Percentiles rank a stretch among this genome's conserved stretches.
Conservation (phyloP, 2,113 vertebrate species). For the Percina caprodes region DNA sequence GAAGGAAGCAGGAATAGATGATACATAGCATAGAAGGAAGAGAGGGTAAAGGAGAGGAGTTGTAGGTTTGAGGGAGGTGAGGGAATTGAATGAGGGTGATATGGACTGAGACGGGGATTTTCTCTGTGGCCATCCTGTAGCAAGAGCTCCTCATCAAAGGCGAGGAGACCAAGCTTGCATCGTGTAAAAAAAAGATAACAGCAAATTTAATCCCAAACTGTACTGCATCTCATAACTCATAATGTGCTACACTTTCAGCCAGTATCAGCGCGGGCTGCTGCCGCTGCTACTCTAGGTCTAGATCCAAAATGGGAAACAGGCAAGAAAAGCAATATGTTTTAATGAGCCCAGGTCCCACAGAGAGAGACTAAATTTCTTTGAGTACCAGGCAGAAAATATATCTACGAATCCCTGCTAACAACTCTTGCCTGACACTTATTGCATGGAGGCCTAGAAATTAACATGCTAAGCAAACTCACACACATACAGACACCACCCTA, state of each 20-base stretch:
- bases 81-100: constrained; percentile 33
- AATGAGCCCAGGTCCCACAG: constrained; percentile 62
- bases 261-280: constrained; percentile 36
- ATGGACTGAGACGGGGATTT: constrained; percentile 11
- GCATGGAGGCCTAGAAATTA: constrained; percentile 51
- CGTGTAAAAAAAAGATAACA: constrained; percentile 43
- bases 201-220: constrained; percentile 58
- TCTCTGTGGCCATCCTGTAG: constrained; percentile 25
- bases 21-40: constrained; percentile 16
- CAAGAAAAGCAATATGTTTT: constrained; percentile 73
- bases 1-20: constrained; percentile 12
- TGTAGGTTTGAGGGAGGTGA: constrained; percentile 22
- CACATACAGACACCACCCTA: constrained; percentile 16
- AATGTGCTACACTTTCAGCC: constrained; percentile 41
- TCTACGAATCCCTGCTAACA: constrained; percentile 50
- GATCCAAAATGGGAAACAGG: constrained; percentile 60
- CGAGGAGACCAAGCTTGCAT: constrained; percentile 29
- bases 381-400: constrained; percentile 59
- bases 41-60: neutral
- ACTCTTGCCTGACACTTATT: constrained; percentile 47
- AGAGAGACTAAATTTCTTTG: constrained; percentile 42
- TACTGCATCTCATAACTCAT: constrained; percentile 56
- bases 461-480: constrained; percentile 55
- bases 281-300: constrained; percentile 34
- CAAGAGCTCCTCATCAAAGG: constrained; percentile 26